Conservation (phyloP, 2,888 invertebrate species). For the Cryptosula pallasiana region DNA sequence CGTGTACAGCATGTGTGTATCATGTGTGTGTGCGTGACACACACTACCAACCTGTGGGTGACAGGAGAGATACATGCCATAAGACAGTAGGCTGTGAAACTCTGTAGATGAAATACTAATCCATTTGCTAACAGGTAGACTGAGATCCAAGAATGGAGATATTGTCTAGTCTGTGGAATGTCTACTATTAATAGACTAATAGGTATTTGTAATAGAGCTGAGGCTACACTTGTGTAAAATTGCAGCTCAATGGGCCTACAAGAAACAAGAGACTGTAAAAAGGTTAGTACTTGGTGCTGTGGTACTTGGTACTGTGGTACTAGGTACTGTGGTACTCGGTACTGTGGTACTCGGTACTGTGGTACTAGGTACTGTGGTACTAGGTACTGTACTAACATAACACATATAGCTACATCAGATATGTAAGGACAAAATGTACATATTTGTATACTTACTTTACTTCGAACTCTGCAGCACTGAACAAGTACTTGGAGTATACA, state of each 20-base stretch:
- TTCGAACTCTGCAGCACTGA: slow-evolving; percentile 68
- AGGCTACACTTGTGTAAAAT: slow-evolving; percentile 71
- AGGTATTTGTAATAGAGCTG: slow-evolving; percentile 65
- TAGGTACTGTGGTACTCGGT: too few relatives aligned
- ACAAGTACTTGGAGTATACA: slow-evolving; percentile 72
- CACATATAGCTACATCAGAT: too few relatives aligned
- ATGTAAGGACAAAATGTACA: too few relatives aligned
- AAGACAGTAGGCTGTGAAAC: slow-evolving; percentile 71
- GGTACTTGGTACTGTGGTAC: too few relatives aligned
- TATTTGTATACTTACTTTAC: slow-evolving; percentile 66
- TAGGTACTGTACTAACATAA: too few relatives aligned
- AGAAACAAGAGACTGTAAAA: neutral
- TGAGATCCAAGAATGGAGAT: slow-evolving; percentile 53
- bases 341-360: too few relatives aligned
- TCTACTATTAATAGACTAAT: slow-evolving; percentile 60
- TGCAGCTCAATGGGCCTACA: slow-evolving; percentile 70
- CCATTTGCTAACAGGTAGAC: slow-evolving; percentile 65
- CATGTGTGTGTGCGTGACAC: neutral
- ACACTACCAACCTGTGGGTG: slow-evolving; percentile 67
- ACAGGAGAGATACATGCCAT: slow-evolving; percentile 76
- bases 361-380: too few relatives aligned
- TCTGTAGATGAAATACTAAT: slow-evolving; percentile 73
- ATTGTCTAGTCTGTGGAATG: slow-evolving; percentile 27
- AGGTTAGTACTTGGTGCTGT: too few relatives aligned
- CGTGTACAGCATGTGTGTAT: neutral